phyloP scores from a whole-genome alignment of 64 coral and sea anemone genomes.

The Anthopleura sola region DNA sequence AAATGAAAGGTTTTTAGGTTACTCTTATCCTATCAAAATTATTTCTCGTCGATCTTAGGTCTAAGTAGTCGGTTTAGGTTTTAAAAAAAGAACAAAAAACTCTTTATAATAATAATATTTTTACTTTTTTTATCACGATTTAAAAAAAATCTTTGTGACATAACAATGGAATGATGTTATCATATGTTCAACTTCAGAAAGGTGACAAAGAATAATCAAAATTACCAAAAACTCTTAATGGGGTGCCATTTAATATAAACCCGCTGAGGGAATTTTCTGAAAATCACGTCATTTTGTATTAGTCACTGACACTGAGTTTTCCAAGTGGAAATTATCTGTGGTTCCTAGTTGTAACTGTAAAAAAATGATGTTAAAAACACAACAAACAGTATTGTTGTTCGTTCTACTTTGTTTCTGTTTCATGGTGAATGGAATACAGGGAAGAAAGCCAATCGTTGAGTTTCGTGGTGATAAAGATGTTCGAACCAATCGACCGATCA shows the following conservation, averaged over 20 bases:
- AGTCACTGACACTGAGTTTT: not conserved
- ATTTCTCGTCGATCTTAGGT: not conserved
- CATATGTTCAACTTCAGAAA: not conserved
- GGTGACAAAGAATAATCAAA: not conserved
- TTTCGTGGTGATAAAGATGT: slow-evolving; percentile 23
- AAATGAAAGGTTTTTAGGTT: too few species aligned
- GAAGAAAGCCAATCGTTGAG: not conserved
- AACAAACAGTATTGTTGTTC: not conserved
- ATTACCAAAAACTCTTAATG: not conserved
- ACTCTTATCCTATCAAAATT: too few species aligned
- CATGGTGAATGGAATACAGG: not conserved
- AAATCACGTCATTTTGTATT: not conserved
- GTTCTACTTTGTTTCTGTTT: not conserved
- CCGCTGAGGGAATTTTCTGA: not conserved
- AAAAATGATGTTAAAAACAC: not conserved
- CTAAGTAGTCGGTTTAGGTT: not conserved
- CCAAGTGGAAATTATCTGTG: not conserved
- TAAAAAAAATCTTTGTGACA: not conserved
- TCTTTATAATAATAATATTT: too few species aligned
- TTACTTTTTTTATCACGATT: too few species aligned
- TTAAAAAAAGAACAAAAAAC: too few species aligned
- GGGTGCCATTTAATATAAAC: not conserved
- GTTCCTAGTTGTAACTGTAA: not conserved
- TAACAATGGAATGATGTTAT: too few species aligned
- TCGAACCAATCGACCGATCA: slow-evolving; percentile 70